Percentiles rank a stretch among this genome's conserved stretches.
Conservation (phyloP, 2,888 invertebrate species). For the Dendrolimus houi region DNA sequence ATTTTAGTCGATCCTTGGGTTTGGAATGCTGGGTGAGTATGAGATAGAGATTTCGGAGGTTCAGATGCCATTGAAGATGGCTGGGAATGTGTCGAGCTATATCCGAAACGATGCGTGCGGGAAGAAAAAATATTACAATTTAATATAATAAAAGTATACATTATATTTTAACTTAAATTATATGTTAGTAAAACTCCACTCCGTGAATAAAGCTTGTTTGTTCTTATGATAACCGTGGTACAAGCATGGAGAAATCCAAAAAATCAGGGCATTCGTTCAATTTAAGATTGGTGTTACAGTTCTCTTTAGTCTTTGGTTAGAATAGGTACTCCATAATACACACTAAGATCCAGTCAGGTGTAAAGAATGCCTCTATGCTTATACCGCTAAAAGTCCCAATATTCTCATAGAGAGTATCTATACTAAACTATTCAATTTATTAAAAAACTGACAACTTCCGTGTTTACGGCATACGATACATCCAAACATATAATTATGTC, state of each 20-base stretch:
- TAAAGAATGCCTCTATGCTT: too few relatives aligned
- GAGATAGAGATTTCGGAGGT: constrained; percentile 64
- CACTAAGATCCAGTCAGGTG: too few relatives aligned
- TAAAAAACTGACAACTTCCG: too few relatives aligned
- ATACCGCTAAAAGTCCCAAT: too few relatives aligned
- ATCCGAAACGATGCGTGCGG: constrained; percentile 62
- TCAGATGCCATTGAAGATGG: constrained; percentile 70
- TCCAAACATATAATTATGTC: too few relatives aligned
- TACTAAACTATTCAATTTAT: too few relatives aligned
- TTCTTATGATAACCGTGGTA: constrained; percentile 2
- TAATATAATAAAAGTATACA: constrained; percentile 8
- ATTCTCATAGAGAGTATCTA: too few relatives aligned
- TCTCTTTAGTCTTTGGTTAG: too few relatives aligned
- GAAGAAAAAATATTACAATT: constrained; percentile 47
- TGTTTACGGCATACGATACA: too few relatives aligned
- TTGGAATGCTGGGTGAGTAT: constrained; percentile 74
- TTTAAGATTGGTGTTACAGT: too few relatives aligned
- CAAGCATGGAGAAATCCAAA: background rate
- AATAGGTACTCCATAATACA: too few relatives aligned
- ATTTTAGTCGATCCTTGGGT: constrained; percentile 83
- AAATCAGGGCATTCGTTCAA: too few relatives aligned
- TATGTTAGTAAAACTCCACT: constrained; percentile 34
- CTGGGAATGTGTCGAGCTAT: constrained; percentile 73
- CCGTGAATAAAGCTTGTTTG: constrained; percentile 24
- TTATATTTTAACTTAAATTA: background rate